These are phyloP conservation scores for Dioctria rufipes DNA, from an alignment of 2,888 invertebrate species.

Conservation along the genomic window DNA sequence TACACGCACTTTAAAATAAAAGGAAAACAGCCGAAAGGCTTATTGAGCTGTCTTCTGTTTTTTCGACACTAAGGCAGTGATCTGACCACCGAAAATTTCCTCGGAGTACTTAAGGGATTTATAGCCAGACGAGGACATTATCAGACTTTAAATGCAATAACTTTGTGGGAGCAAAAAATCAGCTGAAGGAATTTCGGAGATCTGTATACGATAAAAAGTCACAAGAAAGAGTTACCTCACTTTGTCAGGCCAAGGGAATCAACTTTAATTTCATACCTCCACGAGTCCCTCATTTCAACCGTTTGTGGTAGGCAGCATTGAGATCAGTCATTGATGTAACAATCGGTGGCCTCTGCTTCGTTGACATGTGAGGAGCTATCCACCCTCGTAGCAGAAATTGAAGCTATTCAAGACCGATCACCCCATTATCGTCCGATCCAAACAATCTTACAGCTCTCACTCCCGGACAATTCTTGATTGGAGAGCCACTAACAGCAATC, in stretches of 20 bases:
- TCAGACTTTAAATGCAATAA: constrained; percentile 37
- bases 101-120: constrained; percentile 56
- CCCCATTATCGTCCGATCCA: too few species aligned
- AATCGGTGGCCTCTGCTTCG: too few species aligned
- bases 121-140: constrained; percentile 45
- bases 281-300: constrained; percentile 19
- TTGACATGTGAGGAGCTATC: too few species aligned
- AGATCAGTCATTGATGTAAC: too few species aligned
- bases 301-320: constrained; percentile 50
- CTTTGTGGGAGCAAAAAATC: constrained; percentile 49
- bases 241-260: neutral
- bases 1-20: constrained; percentile 42
- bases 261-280: constrained; percentile 48
- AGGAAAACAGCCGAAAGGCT: constrained; percentile 47
- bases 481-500: too few species aligned
- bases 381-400: too few species aligned
- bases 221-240: neutral
- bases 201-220: neutral
- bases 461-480: too few species aligned
- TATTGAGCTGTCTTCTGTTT: constrained; percentile 55
- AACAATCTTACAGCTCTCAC: too few species aligned
- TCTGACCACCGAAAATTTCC: constrained; percentile 55
- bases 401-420: too few species aligned
- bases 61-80: too few species aligned
- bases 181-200: neutral